A percentile compares a stretch with the other conserved stretches of the same genome.
Evolutionary conservation across 2,888 invertebrate species (phyloP).

Genomic region (Blastobasis lacticolella): DNA sequence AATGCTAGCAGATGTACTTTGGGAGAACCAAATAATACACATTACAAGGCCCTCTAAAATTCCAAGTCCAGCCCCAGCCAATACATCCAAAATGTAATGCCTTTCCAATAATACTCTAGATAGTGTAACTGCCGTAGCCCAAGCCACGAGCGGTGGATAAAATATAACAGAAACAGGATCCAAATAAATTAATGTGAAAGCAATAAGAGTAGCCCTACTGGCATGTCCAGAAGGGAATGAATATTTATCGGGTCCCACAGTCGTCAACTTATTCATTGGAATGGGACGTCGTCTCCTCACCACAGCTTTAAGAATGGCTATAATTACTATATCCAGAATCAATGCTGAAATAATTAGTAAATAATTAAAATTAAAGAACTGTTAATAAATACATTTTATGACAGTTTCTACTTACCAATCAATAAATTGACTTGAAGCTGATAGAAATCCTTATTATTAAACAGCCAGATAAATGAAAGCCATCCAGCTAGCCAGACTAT

Average conservation of each 20-base stretch:
- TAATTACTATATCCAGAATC: slow-evolving; percentile 83
- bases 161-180: slow-evolving; percentile 77
- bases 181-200: slow-evolving; percentile 80
- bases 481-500: slow-evolving; percentile 87
- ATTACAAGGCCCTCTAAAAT: slow-evolving; percentile 79
- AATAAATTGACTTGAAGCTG: slow-evolving; percentile 91
- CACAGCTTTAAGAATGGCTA: slow-evolving; percentile 85
- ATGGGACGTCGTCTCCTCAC: slow-evolving; percentile 85
- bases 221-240: slow-evolving; percentile 96
- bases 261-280: slow-evolving; percentile 79
- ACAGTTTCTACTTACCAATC: slow-evolving; percentile 74
- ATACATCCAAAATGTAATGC: slow-evolving; percentile 90
- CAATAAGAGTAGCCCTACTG: slow-evolving; percentile 85
- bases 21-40: slow-evolving; percentile 80
- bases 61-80: slow-evolving; percentile 84
- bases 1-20: slow-evolving; percentile 73
- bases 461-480: slow-evolving; percentile 84
- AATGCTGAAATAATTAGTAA: slow-evolving; percentile 77
- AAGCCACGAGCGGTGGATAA: slow-evolving; percentile 78
- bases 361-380: background rate
- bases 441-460: slow-evolving; percentile 79
- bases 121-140: slow-evolving; percentile 82
- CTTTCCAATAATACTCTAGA: slow-evolving; percentile 89
- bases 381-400: too few species aligned
- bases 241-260: slow-evolving; percentile 89